These are phyloP conservation scores for Diarsia mendica DNA, from an alignment of 2,888 invertebrate species.

Conservation along the genomic window DNA sequence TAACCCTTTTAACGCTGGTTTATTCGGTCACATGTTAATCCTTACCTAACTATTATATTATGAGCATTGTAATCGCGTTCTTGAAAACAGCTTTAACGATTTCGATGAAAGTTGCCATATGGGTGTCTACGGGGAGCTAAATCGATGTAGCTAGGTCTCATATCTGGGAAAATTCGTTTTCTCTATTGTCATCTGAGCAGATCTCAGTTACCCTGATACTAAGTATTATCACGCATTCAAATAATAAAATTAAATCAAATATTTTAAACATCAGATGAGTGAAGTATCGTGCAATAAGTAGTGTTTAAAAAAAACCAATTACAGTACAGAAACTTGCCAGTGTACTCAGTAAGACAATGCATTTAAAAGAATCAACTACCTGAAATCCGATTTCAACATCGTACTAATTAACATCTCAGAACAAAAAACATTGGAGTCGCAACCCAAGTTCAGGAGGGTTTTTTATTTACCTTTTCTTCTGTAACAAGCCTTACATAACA, in stretches of 20 bases:
- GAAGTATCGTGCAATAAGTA: neutral
- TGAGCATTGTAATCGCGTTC: neutral
- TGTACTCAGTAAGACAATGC: neutral
- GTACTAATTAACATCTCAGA: constrained; percentile 2
- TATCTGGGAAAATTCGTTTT: neutral
- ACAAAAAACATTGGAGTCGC: neutral
- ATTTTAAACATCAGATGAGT: neutral
- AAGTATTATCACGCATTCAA: constrained; percentile 3
- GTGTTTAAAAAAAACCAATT: neutral
- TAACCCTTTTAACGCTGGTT: constrained; percentile 49
- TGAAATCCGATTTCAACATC: neutral
- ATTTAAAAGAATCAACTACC: neutral
- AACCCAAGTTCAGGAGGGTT: neutral
- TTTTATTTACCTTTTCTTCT: constrained; percentile 36
- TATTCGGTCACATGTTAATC: constrained; percentile 21
- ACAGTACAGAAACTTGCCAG: neutral
- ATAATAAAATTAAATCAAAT: neutral
- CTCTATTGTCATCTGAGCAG: neutral
- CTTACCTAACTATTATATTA: neutral
- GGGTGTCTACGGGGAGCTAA: neutral
- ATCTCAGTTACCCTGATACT: neutral
- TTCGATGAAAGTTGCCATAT: neutral
- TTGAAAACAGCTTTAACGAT: neutral
- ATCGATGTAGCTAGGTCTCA: neutral
- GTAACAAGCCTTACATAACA: constrained; percentile 21